Evolutionary conservation across 2,797 vertebrate genomes (phyloP).

Genomic region (Pseudochromis fuscus): DNA sequence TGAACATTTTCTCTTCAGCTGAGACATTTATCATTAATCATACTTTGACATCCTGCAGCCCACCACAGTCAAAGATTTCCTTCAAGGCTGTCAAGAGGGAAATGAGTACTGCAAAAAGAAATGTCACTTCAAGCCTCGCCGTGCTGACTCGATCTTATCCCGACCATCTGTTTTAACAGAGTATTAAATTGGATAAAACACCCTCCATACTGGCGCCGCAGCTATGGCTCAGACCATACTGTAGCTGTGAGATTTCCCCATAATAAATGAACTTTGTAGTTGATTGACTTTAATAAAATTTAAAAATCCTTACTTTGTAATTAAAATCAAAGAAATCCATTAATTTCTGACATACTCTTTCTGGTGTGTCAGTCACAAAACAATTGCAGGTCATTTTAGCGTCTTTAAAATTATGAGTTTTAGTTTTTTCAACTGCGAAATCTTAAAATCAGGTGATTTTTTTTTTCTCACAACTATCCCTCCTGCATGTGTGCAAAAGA

Average conservation of each 20-base stretch:
- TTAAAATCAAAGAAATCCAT: not conserved
- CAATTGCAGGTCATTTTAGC: too few relatives aligned
- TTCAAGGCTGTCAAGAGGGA: slow-evolving; percentile 30
- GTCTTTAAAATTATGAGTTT: too few relatives aligned
- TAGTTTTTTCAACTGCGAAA: not conserved
- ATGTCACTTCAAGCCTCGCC: slow-evolving; percentile 11
- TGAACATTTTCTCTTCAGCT: not conserved
- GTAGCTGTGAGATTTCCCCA: too few relatives aligned
- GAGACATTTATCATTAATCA: slow-evolving; percentile 34
- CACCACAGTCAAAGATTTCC: not conserved
- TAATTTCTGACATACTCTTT: not conserved
- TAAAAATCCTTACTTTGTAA: not conserved
- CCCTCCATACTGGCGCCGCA: not conserved
- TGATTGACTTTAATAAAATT: not conserved
- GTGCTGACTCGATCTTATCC: slow-evolving; percentile 20
- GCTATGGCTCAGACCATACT: too few relatives aligned
- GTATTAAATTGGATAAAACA: slow-evolving; percentile 39
- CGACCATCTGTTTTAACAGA: slow-evolving; percentile 34
- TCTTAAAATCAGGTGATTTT: too few relatives aligned
- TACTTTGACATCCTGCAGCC: not conserved
- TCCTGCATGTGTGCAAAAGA: not conserved
- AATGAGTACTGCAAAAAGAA: slow-evolving; percentile 2
- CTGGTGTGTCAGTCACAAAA: not conserved
- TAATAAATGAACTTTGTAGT: too few relatives aligned
- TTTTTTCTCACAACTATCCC: too few relatives aligned